These are phyloP conservation scores for Hoplias malabaricus DNA, from an alignment of 2,113 vertebrate species.

Conservation along the genomic window DNA sequence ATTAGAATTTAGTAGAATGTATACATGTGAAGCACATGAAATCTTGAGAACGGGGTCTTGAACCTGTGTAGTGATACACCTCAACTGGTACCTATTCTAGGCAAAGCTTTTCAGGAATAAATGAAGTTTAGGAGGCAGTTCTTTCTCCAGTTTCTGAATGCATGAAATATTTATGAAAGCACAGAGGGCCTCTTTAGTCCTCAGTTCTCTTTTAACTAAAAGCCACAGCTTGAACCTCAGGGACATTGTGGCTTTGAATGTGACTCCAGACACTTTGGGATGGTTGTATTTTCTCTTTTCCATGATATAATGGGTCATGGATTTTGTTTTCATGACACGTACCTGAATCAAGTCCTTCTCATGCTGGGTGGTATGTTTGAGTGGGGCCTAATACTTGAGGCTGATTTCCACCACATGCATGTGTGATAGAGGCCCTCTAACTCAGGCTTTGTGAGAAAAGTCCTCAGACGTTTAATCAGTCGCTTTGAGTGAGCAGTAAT, in stretches of 20 bases:
- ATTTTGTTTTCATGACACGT: slow-evolving; percentile 18
- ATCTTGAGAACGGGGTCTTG: neutral
- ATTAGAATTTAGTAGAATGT: too few species aligned
- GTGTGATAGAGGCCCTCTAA: slow-evolving; percentile 16
- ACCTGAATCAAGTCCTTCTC: neutral
- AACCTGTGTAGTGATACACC: neutral
- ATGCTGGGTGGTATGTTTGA: slow-evolving; percentile 13
- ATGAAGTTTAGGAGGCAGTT: neutral
- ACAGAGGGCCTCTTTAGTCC: neutral
- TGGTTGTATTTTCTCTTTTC: slow-evolving; percentile 4
- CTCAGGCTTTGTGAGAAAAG: slow-evolving; percentile 40
- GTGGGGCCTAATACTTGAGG: neutral
- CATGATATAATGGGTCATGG: neutral
- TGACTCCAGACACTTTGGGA: neutral
- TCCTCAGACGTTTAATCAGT: slow-evolving; percentile 47
- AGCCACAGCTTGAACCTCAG: neutral
- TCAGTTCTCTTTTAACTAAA: neutral
- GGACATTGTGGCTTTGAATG: neutral
- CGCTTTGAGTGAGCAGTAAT: slow-evolving; percentile 47
- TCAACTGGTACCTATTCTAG: neutral
- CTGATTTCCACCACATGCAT: slow-evolving; percentile 27
- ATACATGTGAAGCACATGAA: neutral
- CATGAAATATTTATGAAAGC: neutral
- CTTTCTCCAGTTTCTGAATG: neutral
- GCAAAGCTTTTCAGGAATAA: neutral